Base-by-base conservation (phyloP, 1,140 invertebrate species). In the Odontomachus brunneus region DNA sequence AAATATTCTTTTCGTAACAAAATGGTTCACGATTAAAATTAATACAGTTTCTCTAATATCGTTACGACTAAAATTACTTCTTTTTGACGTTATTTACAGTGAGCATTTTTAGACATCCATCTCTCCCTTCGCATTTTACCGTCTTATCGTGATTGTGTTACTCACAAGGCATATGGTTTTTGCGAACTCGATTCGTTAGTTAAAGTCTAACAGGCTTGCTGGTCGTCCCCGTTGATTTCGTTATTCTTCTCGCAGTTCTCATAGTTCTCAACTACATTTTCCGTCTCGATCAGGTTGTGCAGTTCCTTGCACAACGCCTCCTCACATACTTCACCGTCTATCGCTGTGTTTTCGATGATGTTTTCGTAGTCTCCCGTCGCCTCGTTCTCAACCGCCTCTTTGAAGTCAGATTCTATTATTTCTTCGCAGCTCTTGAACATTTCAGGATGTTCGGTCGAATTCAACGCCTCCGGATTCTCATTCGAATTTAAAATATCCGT, bases 401-500 rank as follows among this genome's bases (percentile, higher is more conserved):
- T 92, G 0, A 92, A 85, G 15, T 92, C 90, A 5, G 88, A 62
- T 55, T 93, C 93, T 38, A 88, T 83, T 38, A 93, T 92, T 59
- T 93, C 92, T 55, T 93, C 91, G 44, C 93, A 92, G 66, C 92
- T 93, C 48, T 90, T 91, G 57, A 93, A 93, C 90, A 94, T 91
- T 11, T 93, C 93, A 0, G 89, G 89, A 87, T 93, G 90, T 48
- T 92, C 92, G 3, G 78, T 89, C 0, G 86, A 92, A 19, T 86
- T 89, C 9, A 88, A 11, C 2, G 88, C 1, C 26, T 93, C 92
- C 0, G 88, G 89, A 89, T 93, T 94, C 9, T 93, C 92, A 19
- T 93, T 94, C n/a, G 93, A 94, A 73, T 93, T 93, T 9, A 94
- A 76, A 44, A 94, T 94, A 57, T 94, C 93, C 0, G 93, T 94